phyloP scores from a whole-genome alignment of 2,113 vertebrate species.

The Spea bombifrons region DNA sequence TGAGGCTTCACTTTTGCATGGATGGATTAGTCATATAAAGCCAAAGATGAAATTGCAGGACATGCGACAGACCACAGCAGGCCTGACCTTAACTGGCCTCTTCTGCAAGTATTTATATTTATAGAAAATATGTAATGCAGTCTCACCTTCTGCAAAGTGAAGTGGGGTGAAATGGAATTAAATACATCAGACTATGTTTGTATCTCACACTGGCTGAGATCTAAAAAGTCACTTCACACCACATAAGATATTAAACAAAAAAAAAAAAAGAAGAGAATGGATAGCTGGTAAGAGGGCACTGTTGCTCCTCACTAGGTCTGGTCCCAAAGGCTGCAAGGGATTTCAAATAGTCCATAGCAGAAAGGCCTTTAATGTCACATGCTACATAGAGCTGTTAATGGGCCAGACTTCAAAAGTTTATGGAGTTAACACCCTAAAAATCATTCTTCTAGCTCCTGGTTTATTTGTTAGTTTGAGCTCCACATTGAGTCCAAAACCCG shows the following conservation, averaged over 20 bases:
- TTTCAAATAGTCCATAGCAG: conserved; percentile 26
- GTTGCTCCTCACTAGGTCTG: conserved; percentile 68
- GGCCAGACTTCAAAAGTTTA: conserved; percentile 24
- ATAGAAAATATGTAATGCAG: conserved; percentile 48
- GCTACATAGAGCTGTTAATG: conserved; percentile 11
- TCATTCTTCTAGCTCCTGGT: background rate
- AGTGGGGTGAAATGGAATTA: conserved; percentile 68
- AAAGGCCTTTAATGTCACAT: conserved; percentile 25
- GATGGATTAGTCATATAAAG: conserved; percentile 63
- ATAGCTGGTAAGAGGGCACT: conserved; percentile 63
- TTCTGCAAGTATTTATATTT: conserved; percentile 40
- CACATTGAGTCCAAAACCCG: conserved; percentile 23
- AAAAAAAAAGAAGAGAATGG: conserved; percentile 57
- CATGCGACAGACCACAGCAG: conserved; percentile 76
- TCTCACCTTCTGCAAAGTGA: conserved; percentile 71
- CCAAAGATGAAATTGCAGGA: conserved; percentile 66
- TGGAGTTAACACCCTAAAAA: conserved; percentile 7
- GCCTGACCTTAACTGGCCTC: conserved; percentile 52
- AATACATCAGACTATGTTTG: conserved; percentile 68
- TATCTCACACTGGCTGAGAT: conserved; percentile 76
- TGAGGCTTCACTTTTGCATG: conserved; percentile 53
- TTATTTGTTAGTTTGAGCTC: background rate
- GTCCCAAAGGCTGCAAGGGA: conserved; percentile 63
- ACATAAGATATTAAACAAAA: conserved; percentile 79
- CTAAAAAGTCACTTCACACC: conserved; percentile 80